Percentiles rank a stretch among this genome's conserved stretches.
These are phyloP conservation scores for Tricholauxania praeusta DNA, from an alignment of 2,888 invertebrate genomes.

Conservation along the genomic window DNA sequence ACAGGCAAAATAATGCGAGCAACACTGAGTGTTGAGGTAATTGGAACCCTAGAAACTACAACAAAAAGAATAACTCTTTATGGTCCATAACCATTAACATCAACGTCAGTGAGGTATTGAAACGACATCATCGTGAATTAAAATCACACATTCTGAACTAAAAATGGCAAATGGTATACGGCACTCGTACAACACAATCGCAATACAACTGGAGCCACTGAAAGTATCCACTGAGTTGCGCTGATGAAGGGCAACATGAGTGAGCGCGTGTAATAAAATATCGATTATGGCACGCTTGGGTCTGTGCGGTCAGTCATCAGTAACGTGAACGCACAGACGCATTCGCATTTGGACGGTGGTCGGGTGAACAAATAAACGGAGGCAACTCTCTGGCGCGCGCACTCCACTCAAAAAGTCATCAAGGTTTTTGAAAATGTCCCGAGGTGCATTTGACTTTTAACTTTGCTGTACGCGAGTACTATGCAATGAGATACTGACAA, in stretches of 20 bases:
- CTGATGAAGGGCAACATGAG: conserved; percentile 1
- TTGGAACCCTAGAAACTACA: neutral
- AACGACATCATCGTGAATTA: conserved; percentile 22
- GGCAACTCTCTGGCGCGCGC: conserved; percentile 1
- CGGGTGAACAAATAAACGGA: neutral
- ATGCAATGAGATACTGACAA: neutral
- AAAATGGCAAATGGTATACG: conserved; percentile 27
- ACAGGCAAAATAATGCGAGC: neutral
- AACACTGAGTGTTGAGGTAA: no score
- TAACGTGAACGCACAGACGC: neutral
- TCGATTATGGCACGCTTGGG: conserved; percentile 37
- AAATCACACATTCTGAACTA: conserved; percentile 29
- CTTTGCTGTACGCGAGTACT: neutral
- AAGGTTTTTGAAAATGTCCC: conserved; percentile 16
- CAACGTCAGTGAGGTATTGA: conserved; percentile 29
- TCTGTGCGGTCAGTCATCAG: neutral
- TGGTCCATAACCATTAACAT: conserved; percentile 27
- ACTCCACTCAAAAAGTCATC: conserved; percentile 12
- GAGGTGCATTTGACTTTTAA: conserved; percentile 21
- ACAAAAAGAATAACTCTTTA: conserved; percentile 12
- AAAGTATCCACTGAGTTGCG: neutral
- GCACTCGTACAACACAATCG: no score
- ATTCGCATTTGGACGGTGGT: neutral
- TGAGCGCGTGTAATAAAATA: conserved; percentile 34
- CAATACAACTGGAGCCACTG: no score